Percentiles rank a stretch among this genome's conserved stretches.
These are phyloP conservation scores for Sipha flava DNA, from an alignment of 1,140 invertebrate genomes.

Conservation along the genomic window DNA sequence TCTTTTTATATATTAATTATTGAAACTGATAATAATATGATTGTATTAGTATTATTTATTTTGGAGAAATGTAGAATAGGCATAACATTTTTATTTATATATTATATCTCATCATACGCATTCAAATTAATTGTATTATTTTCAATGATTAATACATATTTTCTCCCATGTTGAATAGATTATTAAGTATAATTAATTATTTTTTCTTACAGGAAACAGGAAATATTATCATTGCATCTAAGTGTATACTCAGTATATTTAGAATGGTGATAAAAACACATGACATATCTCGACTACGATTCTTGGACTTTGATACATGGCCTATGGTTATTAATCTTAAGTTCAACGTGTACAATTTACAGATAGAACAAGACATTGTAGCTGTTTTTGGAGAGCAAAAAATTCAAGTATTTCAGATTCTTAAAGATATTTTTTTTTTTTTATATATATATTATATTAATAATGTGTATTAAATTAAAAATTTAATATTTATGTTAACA, in stretches of 20 bases:
- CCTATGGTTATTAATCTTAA: constrained; percentile 46
- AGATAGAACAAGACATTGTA: constrained; percentile 53
- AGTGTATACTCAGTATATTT: constrained; percentile 49
- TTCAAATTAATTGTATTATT: too few species aligned
- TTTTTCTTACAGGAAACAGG: constrained; percentile 47
- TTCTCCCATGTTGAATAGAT: too few species aligned
- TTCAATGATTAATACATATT: background rate
- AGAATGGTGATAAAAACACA: constrained; percentile 54
- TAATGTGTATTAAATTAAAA: background rate
- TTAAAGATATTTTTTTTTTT: constrained; percentile 35
- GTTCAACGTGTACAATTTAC: constrained; percentile 48
- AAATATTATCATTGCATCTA: constrained; percentile 52
- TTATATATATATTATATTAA: background rate
- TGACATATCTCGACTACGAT: constrained; percentile 54
- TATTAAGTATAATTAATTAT: background rate
- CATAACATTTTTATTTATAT: too few species aligned
- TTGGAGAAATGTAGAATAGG: too few species aligned
- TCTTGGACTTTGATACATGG: constrained; percentile 56
- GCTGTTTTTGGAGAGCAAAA: constrained; percentile 47
- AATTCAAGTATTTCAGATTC: constrained; percentile 45
- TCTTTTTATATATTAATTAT: too few species aligned
- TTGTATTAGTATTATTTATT: too few species aligned
- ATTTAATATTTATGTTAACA: background rate
- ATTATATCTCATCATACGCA: too few species aligned
- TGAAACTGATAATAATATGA: too few species aligned